These are phyloP conservation scores for Equus quagga DNA, from an alignment of 2,113 vertebrate genomes.

Conservation along the genomic window DNA sequence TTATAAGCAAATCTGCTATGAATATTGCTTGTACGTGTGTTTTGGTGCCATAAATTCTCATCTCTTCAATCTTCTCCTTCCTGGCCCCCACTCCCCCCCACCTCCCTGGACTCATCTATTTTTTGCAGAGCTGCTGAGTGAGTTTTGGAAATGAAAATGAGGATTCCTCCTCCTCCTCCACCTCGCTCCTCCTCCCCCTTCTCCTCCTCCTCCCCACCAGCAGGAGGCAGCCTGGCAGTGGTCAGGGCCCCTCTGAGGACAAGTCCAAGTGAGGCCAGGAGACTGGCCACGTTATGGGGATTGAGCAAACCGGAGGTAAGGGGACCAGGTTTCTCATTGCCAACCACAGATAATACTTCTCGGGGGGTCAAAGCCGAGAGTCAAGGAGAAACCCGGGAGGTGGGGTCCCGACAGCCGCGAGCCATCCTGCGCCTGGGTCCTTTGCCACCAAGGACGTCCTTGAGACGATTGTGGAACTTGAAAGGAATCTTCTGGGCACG, in stretches of 20 bases:
- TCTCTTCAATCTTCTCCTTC: neutral
- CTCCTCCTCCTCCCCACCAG: neutral
- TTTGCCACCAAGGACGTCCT: no score
- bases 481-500: neutral
- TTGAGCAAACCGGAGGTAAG: fast-evolving
- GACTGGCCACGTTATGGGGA: fast-evolving
- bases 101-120: neutral
- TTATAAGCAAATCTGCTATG: fast-evolving
- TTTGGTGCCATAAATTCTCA: fast-evolving
- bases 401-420: fast-evolving
- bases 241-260: neutral
- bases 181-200: fast-evolving
- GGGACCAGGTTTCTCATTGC: neutral
- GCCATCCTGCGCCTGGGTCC: neutral
- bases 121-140: neutral
- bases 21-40: fast-evolving
- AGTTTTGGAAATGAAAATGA: neutral
- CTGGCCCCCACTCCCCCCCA: neutral
- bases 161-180: neutral
- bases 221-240: neutral
- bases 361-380: fast-evolving
- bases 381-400: neutral
- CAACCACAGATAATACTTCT: fast-evolving
- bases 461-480: neutral
- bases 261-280: neutral